Evolutionary conservation across 2,888 invertebrate species (phyloP).

Genomic region (Scrobipalpa atriplicella): DNA sequence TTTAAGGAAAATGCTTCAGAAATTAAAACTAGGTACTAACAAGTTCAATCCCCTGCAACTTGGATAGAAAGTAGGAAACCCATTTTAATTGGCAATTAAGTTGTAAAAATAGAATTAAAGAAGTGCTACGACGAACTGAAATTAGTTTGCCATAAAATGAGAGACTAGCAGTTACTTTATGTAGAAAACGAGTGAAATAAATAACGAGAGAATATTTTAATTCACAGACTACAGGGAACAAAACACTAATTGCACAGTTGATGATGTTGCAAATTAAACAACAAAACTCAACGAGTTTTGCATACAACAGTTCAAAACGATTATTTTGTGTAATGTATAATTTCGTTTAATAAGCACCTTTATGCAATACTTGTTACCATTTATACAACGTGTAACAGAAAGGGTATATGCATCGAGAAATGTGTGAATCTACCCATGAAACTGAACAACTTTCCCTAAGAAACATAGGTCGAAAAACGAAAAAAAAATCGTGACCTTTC

Average conservation of each 20-base stretch:
- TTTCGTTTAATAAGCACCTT: too few relatives aligned
- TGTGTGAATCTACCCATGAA: too few relatives aligned
- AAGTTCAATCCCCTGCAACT: neutral
- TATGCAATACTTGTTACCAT: too few relatives aligned
- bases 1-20: neutral
- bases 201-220: neutral
- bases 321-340: too few relatives aligned
- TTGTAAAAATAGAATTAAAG: conserved; percentile 21
- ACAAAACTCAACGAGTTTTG: neutral
- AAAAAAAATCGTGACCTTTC: too few relatives aligned
- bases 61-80: conserved; percentile 12
- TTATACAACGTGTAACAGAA: too few relatives aligned
- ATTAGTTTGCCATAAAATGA: conserved; percentile 24
- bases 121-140: conserved; percentile 24
- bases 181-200: conserved; percentile 6
- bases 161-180: neutral
- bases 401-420: too few relatives aligned
- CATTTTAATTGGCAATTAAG: conserved; percentile 27
- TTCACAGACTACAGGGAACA: conserved; percentile 7
- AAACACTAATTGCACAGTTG: conserved; percentile 16
- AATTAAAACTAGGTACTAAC: neutral
- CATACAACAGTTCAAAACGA: conserved; percentile 1
- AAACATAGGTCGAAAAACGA: too few relatives aligned
- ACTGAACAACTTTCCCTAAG: too few relatives aligned
- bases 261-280: conserved; percentile 1